Evolutionary conservation across 2,888 invertebrate species (phyloP).

Genomic region (Neoscelio sp.): DNA sequence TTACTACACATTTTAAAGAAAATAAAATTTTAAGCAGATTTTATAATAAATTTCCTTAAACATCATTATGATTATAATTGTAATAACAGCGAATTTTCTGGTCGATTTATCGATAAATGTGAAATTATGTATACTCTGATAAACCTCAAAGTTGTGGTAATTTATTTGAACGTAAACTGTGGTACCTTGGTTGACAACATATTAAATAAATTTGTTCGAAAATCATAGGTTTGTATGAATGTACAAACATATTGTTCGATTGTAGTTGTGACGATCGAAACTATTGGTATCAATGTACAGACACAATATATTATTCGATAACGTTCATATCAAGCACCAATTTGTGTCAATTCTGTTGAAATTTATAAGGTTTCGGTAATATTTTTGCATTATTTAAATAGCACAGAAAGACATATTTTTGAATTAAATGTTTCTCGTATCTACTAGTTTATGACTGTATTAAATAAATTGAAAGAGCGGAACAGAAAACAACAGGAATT

Average conservation of each 20-base stretch:
- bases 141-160: too few species aligned
- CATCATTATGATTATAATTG: too few species aligned
- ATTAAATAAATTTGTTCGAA: neutral
- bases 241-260: conserved; percentile 17
- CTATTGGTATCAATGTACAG: conserved; percentile 36
- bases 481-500: too few species aligned
- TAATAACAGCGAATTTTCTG: too few species aligned
- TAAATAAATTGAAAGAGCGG: too few species aligned
- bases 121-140: too few species aligned
- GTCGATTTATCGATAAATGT: too few species aligned
- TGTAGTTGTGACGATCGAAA: conserved; percentile 43
- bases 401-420: conserved; percentile 36
- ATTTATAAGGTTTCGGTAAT: conserved; percentile 48
- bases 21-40: too few species aligned
- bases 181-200: too few species aligned
- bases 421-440: conserved; percentile 24
- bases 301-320: conserved; percentile 45
- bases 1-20: too few species aligned
- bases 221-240: conserved; percentile 11
- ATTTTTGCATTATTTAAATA: conserved; percentile 45
- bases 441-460: conserved; percentile 35
- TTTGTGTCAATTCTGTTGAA: conserved; percentile 40
- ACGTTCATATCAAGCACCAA: conserved; percentile 37
- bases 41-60: too few species aligned
- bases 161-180: neutral